A percentile compares a stretch with the other conserved stretches of the same genome.
Conservation (phyloP, 2,797 vertebrate genomes). For the Sebastes minor region DNA sequence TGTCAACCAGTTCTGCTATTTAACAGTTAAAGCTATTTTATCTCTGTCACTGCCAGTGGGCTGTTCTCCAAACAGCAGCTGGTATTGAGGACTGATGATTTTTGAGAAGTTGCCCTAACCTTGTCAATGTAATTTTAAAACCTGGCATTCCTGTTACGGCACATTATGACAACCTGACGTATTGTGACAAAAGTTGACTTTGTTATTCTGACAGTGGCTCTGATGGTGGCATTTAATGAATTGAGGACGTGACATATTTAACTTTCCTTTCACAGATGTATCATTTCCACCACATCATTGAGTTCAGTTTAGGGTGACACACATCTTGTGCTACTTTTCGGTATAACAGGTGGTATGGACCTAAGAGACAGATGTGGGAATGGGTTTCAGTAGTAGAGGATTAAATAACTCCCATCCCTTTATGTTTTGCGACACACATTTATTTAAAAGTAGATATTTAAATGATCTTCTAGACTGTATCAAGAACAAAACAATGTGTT, state of each 20-base stretch:
- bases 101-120: slow-evolving; percentile 37
- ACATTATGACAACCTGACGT: slow-evolving; percentile 38
- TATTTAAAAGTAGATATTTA: background rate
- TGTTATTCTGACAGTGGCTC: slow-evolving; percentile 30
- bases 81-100: slow-evolving; percentile 24
- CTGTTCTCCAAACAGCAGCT: background rate
- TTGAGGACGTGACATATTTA: background rate
- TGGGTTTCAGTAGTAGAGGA: background rate
- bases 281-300: background rate
- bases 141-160: slow-evolving; percentile 12
- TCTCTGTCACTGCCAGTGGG: slow-evolving; percentile 11
- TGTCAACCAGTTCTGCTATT: slow-evolving; percentile 20
- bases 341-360: background rate
- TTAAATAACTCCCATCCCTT: background rate
- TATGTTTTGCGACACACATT: background rate
- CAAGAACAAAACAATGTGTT: background rate
- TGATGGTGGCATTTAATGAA: slow-evolving; percentile 32
- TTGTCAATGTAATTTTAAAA: slow-evolving; percentile 46
- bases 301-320: background rate
- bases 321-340: background rate
- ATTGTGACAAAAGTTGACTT: slow-evolving; percentile 14
- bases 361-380: background rate
- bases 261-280: background rate
- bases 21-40: slow-evolving; percentile 12
- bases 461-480: background rate